Evolutionary conservation across 2,113 vertebrate genomes (phyloP).

Genomic region (Pollimyrus isidori): DNA sequence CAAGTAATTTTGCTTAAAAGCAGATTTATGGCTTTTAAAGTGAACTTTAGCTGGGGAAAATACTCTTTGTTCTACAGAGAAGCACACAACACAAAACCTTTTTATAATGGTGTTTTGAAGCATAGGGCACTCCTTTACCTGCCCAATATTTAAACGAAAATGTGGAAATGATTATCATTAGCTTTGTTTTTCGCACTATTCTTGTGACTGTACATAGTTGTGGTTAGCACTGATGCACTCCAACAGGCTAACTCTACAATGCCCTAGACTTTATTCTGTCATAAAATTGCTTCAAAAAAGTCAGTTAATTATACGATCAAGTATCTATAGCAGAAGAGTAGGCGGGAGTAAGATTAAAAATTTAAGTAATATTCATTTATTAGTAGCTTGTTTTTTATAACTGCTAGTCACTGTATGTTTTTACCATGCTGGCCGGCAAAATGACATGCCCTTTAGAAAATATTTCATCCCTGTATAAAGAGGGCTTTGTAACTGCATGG

Average conservation of each 20-base stretch:
- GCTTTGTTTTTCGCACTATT: not conserved
- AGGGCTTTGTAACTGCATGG: not conserved
- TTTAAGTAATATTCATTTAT: not conserved
- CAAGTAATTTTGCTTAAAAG: not conserved
- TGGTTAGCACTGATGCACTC: too few relatives aligned
- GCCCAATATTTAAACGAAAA: not conserved
- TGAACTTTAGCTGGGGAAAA: not conserved
- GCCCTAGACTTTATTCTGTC: not conserved
- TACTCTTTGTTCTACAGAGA: not conserved
- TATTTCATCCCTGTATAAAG: not conserved
- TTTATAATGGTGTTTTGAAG: not conserved
- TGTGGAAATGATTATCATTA: not conserved
- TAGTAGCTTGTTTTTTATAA: not conserved
- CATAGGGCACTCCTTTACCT: not conserved
- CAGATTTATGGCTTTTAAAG: not conserved
- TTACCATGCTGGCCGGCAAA: not conserved
- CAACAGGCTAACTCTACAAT: not conserved
- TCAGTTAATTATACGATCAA: not conserved
- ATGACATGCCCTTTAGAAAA: not conserved
- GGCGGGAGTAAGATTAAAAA: not conserved
- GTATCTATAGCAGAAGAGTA: not conserved
- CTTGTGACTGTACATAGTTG: not conserved
- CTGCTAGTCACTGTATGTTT: not conserved
- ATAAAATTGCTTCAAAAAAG: not conserved
- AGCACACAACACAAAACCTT: not conserved